A percentile compares a stretch with the other conserved stretches of the same genome.
These are phyloP conservation scores for Enteromius afrohamiltoni DNA, from an alignment of 2,797 vertebrate genomes.

Conservation along the genomic window DNA sequence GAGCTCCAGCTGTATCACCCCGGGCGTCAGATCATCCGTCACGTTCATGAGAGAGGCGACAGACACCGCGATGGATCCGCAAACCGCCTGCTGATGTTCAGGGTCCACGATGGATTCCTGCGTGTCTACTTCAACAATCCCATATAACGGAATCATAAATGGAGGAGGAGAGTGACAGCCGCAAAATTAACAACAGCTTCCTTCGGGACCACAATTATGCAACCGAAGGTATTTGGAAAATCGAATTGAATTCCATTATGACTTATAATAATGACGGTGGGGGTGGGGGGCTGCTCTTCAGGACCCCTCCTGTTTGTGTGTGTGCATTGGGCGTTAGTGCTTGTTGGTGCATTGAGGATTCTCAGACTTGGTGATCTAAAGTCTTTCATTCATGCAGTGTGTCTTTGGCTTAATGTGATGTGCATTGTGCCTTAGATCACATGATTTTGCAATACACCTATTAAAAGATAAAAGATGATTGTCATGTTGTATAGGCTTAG, in stretches of 20 bases:
- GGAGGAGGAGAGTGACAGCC: slow-evolving; percentile 87
- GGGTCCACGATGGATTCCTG: slow-evolving; percentile 79
- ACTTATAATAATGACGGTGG: slow-evolving; percentile 16
- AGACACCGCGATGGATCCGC: slow-evolving; percentile 74
- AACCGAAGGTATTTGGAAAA: slow-evolving; percentile 90
- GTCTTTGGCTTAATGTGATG: neutral
- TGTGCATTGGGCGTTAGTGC: slow-evolving; percentile 26
- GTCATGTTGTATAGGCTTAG: slow-evolving; percentile 6
- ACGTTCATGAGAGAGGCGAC: slow-evolving; percentile 68
- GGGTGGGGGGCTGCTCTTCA: neutral
- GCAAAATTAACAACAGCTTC: slow-evolving; percentile 99
- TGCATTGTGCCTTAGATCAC: slow-evolving; percentile 1
- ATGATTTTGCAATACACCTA: neutral
- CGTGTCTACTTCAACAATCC: slow-evolving; percentile 76
- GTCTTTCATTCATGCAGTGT: slow-evolving; percentile 14
- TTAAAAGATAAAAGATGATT: neutral
- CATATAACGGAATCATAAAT: slow-evolving; percentile 81
- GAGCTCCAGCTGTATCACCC: slow-evolving; percentile 26
- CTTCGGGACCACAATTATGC: slow-evolving; percentile 99
- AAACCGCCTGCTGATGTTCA: slow-evolving; percentile 79
- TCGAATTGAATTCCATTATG: neutral
- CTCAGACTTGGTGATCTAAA: slow-evolving; percentile 16
- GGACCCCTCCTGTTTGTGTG: slow-evolving; percentile 6
- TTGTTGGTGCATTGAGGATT: slow-evolving; percentile 24
- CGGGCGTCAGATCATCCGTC: slow-evolving; percentile 66